Conservation (phyloP, 2,113 vertebrate genomes). For the Amphilophus citrinellus region DNA sequence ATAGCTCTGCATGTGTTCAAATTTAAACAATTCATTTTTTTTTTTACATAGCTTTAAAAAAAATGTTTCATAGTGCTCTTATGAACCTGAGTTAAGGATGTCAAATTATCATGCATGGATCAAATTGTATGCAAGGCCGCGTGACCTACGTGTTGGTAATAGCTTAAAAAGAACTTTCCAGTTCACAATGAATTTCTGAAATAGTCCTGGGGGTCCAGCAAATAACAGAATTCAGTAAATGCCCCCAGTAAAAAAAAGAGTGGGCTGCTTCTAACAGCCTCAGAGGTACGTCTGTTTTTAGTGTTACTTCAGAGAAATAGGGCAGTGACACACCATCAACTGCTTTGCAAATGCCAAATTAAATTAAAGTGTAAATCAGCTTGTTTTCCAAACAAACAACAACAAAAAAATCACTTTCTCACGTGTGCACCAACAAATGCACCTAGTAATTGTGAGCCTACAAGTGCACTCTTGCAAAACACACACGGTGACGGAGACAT, state of each 20-base stretch:
- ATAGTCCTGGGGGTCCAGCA: not conserved
- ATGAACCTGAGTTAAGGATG: not conserved
- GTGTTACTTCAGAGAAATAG: not conserved
- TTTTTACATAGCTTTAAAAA: not conserved
- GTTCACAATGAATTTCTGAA: not conserved
- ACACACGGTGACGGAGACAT: not conserved
- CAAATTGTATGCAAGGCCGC: not conserved
- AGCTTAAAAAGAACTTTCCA: not conserved
- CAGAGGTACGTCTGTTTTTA: not conserved
- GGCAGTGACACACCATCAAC: not conserved
- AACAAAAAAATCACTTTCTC: slow-evolving; percentile 3
- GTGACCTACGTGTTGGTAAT: not conserved
- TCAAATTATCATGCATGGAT: not conserved
- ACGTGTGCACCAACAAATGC: not conserved
- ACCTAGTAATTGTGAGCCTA: not conserved
- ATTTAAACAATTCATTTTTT: not conserved
- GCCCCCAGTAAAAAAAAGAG: not conserved
- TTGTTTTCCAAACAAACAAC: slow-evolving; percentile 11
- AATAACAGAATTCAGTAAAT: slow-evolving; percentile 3
- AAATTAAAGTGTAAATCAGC: slow-evolving; percentile 8
- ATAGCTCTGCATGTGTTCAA: not conserved
- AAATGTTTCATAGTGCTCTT: not conserved
- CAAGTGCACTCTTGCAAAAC: not conserved
- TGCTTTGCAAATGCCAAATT: slow-evolving; percentile 18
- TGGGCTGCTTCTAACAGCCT: not conserved